A percentile compares a stretch with the other conserved stretches of the same genome.
phyloP scores from a whole-genome alignment of 2,113 vertebrate species.

The Chiloscyllium plagiosum region DNA sequence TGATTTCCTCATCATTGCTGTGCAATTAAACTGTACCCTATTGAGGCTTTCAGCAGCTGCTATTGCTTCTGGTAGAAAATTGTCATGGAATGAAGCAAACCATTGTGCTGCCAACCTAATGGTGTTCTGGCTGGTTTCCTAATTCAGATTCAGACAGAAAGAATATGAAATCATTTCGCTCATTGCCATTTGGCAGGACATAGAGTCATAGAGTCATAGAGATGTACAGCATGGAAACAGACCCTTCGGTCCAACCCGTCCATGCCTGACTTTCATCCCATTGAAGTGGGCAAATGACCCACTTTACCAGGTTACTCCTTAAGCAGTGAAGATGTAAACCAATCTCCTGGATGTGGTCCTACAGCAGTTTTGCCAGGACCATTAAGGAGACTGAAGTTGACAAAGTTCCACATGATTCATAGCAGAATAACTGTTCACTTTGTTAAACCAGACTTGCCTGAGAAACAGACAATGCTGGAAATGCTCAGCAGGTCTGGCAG shows the following conservation, averaged over 20 bases:
- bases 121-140: neutral
- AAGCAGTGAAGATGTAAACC: too few relatives aligned
- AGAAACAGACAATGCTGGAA: too few relatives aligned
- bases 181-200: neutral
- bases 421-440: neutral
- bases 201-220: neutral
- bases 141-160: neutral
- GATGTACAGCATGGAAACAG: too few relatives aligned
- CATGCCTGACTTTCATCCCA: too few relatives aligned
- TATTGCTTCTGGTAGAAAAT: too few relatives aligned
- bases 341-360: neutral
- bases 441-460: neutral
- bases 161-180: neutral
- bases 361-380: neutral
- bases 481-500: too few relatives aligned
- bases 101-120: neutral
- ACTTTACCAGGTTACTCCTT: too few relatives aligned
- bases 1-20: neutral
- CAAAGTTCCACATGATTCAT: neutral
- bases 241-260: too few relatives aligned
- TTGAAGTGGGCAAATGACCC: too few relatives aligned
- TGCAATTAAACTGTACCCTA: neutral
- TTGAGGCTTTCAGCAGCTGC: too few relatives aligned
- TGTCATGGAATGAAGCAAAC: too few relatives aligned
- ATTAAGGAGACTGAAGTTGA: neutral